These are phyloP conservation scores for Acleris cristana DNA, from an alignment of 2,888 invertebrate species.

Conservation along the genomic window DNA sequence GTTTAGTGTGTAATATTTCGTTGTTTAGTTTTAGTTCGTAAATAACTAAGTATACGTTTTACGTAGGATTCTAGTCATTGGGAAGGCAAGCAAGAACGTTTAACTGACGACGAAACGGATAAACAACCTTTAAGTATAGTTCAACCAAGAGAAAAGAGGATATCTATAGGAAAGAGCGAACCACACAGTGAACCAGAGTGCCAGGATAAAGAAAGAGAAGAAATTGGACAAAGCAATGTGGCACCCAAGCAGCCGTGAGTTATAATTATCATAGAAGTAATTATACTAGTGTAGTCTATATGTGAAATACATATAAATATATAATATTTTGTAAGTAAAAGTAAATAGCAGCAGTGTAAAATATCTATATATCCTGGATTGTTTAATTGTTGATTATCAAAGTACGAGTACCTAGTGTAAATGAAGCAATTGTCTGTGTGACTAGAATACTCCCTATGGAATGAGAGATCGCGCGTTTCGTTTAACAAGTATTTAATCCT, in stretches of 20 bases:
- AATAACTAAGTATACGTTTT: neutral
- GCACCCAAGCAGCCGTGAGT: neutral
- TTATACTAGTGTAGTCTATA: too few species aligned
- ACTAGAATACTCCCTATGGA: too few species aligned
- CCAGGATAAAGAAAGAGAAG: constrained; percentile 7
- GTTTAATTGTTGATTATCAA: too few species aligned
- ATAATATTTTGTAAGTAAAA: too few species aligned
- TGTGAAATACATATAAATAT: neutral
- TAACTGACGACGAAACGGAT: constrained; percentile 61
- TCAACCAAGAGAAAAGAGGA: constrained; percentile 41
- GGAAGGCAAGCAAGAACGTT: constrained; percentile 66
- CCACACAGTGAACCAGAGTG: constrained; percentile 27
- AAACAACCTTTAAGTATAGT: constrained; percentile 39
- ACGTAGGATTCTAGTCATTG: constrained; percentile 45
- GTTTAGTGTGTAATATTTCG: too few species aligned
- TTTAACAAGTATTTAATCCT: too few species aligned
- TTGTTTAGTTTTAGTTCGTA: too few species aligned
- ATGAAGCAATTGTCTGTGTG: too few species aligned
- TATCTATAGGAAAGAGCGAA: constrained; percentile 62
- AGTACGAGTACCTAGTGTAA: too few species aligned
- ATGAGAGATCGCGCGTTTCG: too few species aligned
- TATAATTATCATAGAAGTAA: neutral
- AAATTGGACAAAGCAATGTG: neutral
- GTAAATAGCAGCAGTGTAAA: too few species aligned
- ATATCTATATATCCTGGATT: too few species aligned